phyloP scores from a whole-genome alignment of 2,888 invertebrate genomes.

The Chaitophorus viminalis region DNA sequence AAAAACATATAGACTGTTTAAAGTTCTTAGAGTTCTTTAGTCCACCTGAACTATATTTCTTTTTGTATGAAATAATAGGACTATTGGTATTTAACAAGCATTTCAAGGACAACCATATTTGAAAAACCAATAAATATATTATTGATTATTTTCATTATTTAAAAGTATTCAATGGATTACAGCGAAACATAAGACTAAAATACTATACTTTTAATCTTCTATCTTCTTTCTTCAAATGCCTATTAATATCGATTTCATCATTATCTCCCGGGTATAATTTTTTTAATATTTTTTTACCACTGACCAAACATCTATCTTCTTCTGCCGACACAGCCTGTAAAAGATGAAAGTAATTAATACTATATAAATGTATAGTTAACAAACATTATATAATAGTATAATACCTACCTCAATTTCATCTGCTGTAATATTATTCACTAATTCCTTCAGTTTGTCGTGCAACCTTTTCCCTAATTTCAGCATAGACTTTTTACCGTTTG shows the following conservation, averaged over 20 bases:
- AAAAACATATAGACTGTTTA: no score
- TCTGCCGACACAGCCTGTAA: background rate
- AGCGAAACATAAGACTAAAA: background rate
- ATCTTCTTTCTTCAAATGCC: no score
- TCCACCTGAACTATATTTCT: no score
- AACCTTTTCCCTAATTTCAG: background rate
- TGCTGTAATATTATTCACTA: background rate
- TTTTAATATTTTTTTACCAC: background rate
- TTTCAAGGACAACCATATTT: no score
- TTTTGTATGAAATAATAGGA: no score
- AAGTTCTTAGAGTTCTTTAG: no score
- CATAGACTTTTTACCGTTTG: background rate
- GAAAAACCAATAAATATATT: no score
- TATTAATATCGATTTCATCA: background rate
- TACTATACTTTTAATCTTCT: conserved; percentile 12
- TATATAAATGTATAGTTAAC: background rate
- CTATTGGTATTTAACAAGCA: no score
- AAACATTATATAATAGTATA: background rate
- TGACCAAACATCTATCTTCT: background rate
- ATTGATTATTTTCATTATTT: no score
- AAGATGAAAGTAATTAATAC: background rate
- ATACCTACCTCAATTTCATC: conserved; percentile 19
- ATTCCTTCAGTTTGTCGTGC: background rate
- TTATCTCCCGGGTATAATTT: background rate
- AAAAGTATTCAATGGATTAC: no score